These are phyloP conservation scores for Elachura formosa DNA, from an alignment of 2,113 vertebrate species.

Conservation along the genomic window DNA sequence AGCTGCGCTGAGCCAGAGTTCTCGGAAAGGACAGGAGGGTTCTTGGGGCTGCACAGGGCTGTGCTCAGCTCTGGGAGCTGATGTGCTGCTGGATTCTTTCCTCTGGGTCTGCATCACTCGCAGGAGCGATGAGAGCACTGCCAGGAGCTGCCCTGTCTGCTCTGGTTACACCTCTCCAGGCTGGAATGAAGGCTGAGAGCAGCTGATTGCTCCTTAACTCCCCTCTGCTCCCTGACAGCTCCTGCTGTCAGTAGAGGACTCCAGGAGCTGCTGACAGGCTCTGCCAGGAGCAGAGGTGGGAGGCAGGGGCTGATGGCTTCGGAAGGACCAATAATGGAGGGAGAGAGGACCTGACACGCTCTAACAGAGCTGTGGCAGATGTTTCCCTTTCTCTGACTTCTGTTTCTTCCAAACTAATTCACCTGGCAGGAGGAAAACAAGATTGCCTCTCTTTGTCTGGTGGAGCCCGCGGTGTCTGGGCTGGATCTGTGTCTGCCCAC, in stretches of 20 bases:
- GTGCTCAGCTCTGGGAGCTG: not conserved
- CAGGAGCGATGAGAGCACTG: not conserved
- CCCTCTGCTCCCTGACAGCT: not conserved
- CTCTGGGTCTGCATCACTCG: not conserved
- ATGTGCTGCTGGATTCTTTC: not conserved
- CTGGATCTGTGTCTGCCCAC: not conserved
- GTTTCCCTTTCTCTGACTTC: not conserved
- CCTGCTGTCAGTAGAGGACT: not conserved
- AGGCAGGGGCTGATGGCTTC: not conserved
- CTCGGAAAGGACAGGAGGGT: not conserved
- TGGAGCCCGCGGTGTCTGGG: not conserved
- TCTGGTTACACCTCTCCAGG: not conserved
- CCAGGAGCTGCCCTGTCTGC: not conserved
- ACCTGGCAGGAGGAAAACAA: not conserved
- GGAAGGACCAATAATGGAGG: not conserved
- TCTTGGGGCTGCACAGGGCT: not conserved
- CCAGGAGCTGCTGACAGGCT: not conserved
- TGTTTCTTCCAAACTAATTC: not conserved
- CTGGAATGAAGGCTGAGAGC: constrained; percentile 22
- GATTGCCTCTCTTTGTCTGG: not conserved
- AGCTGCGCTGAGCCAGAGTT: not conserved
- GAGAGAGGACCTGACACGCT: not conserved
- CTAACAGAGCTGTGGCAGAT: constrained; percentile 4
- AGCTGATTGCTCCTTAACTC: not conserved
- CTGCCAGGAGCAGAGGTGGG: not conserved